phyloP scores from a whole-genome alignment of 2,797 vertebrate species.

The Serranus cabrilla region DNA sequence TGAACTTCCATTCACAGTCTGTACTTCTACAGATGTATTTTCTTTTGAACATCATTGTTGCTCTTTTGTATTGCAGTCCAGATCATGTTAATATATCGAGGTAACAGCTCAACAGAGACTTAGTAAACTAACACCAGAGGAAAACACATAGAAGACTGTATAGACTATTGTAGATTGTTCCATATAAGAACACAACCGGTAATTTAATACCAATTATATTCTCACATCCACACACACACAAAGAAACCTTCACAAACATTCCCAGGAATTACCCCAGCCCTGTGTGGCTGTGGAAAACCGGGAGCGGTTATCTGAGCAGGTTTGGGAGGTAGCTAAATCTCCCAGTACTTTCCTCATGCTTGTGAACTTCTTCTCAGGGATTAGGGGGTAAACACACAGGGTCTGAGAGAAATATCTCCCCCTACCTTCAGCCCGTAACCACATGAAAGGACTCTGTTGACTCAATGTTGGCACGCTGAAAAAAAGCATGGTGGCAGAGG shows the following conservation, averaged over 20 bases:
- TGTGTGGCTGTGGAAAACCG: slow-evolving; percentile 34
- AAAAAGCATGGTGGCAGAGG: slow-evolving; percentile 18
- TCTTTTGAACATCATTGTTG: too few species aligned
- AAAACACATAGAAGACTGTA: too few species aligned
- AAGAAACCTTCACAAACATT: slow-evolving; percentile 51
- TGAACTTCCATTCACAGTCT: background rate
- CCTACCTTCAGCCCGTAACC: slow-evolving; percentile 54
- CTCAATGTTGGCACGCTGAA: slow-evolving; percentile 43
- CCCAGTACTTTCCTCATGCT: slow-evolving; percentile 70
- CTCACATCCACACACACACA: slow-evolving; percentile 21
- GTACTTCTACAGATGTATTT: background rate
- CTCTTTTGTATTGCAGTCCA: too few species aligned
- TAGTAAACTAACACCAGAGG: too few species aligned
- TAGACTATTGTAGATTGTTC: slow-evolving; percentile 25
- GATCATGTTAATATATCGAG: too few species aligned
- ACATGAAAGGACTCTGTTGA: slow-evolving; percentile 69
- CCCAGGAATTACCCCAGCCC: slow-evolving; percentile 52
- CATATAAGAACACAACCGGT: background rate
- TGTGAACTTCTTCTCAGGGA: slow-evolving; percentile 74
- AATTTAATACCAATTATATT: slow-evolving; percentile 49
- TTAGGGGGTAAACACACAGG: slow-evolving; percentile 74
- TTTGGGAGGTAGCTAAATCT: slow-evolving; percentile 71
- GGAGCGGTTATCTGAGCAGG: slow-evolving; percentile 53
- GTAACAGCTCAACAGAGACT: too few species aligned
- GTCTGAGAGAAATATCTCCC: slow-evolving; percentile 65